Evolutionary conservation across 35 echinoderm and acorn worm species (phyloP).

Genomic region (Hemicentrotus pulcherrimus): DNA sequence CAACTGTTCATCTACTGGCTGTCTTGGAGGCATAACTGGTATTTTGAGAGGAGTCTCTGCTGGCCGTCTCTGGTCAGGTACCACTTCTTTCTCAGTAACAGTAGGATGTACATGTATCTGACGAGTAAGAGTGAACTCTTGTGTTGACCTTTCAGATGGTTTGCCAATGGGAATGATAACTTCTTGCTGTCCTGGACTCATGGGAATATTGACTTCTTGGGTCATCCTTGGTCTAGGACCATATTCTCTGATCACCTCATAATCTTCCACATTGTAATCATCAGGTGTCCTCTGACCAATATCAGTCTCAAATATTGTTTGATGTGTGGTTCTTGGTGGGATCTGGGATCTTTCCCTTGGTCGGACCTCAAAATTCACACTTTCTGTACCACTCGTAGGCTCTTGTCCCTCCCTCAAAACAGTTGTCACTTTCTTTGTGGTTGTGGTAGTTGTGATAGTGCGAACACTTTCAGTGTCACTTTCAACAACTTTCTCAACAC

Average conservation of each 20-base stretch:
- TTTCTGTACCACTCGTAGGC: conserved; percentile 54
- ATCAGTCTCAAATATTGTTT: conserved; percentile 51
- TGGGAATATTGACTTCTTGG: conserved; percentile 47
- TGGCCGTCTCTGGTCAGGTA: background rate
- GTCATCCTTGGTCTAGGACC: conserved; percentile 30
- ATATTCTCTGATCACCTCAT: conserved; percentile 48
- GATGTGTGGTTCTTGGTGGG: conserved; percentile 16
- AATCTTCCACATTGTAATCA: conserved; percentile 38
- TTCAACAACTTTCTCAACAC: conserved; percentile 64
- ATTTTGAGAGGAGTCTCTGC: background rate
- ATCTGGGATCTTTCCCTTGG: conserved; percentile 50
- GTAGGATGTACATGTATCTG: conserved; percentile 33
- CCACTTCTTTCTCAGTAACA: conserved; percentile 39
- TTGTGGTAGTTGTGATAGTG: conserved; percentile 80
- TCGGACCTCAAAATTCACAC: conserved; percentile 52
- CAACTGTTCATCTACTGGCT: conserved; percentile 18
- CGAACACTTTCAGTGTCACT: conserved; percentile 75
- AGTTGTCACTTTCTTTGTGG: conserved; percentile 74
- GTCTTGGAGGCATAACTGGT: background rate
- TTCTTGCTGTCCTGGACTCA: conserved; percentile 44
- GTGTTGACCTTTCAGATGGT: conserved; percentile 8
- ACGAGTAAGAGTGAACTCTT: conserved; percentile 26
- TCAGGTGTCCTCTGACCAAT: conserved; percentile 25
- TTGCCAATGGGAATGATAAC: conserved; percentile 27
- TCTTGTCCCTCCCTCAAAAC: conserved; percentile 69